Conservation (phyloP, 2,888 invertebrate species). For the Eristalis intricaria region DNA sequence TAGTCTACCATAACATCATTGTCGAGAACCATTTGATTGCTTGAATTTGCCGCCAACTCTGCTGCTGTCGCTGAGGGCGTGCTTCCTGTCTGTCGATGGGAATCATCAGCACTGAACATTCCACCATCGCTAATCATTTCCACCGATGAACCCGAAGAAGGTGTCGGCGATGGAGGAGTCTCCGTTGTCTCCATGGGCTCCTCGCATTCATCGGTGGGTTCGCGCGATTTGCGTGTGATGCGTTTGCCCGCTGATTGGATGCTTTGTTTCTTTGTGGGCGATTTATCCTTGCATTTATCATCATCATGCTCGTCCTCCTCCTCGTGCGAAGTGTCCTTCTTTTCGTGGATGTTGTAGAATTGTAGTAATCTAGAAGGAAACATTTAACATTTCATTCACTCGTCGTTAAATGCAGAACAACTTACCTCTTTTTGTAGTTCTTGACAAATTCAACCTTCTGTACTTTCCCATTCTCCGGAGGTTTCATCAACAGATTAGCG, state of each 20-base stretch:
- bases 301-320: conserved; percentile 77
- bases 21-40: conserved; percentile 75
- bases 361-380: conserved; percentile 85
- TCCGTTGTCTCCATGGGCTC: conserved; percentile 73
- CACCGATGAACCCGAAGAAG: conserved; percentile 73
- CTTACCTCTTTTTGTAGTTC: conserved; percentile 85
- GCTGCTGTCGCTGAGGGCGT: conserved; percentile 7
- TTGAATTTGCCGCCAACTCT: conserved; percentile 33
- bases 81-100: conserved; percentile 4
- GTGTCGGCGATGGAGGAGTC: conserved; percentile 69
- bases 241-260: conserved; percentile 75
- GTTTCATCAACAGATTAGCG: conserved; percentile 87
- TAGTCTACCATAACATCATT: conserved; percentile 78
- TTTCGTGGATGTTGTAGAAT: conserved; percentile 86
- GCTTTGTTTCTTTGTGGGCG: conserved; percentile 80
- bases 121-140: conserved; percentile 71
- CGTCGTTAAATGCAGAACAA: conserved; percentile 23
- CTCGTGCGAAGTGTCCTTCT: conserved; percentile 78
- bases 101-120: conserved; percentile 42
- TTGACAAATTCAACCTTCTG: conserved; percentile 81
- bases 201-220: conserved; percentile 71
- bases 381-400: background rate
- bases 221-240: conserved; percentile 8
- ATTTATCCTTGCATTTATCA: conserved; percentile 69
- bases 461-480: conserved; percentile 82